Percentiles rank a stretch among this genome's conserved stretches.
Evolutionary conservation across 2,888 invertebrate genomes (phyloP).

Genomic region (Oeneis ivallda): DNA sequence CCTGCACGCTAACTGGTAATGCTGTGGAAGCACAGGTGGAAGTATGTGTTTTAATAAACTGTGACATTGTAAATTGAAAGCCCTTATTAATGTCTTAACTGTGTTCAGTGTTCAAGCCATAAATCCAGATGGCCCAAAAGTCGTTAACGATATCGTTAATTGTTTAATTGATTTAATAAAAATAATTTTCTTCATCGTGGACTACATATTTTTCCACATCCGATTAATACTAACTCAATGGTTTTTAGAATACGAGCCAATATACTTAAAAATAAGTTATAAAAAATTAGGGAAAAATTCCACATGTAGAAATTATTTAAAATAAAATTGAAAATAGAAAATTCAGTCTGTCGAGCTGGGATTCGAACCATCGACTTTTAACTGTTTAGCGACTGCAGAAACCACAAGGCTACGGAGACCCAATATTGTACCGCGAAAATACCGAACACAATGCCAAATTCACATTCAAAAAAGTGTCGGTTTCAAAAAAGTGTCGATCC

Average conservation of each 20-base stretch:
- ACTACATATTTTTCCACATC: conserved; percentile 55
- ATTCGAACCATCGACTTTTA: no score
- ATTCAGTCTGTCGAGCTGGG: no score
- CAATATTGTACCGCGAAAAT: no score
- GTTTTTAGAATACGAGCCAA: conserved; percentile 51
- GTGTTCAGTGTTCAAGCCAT: conserved; percentile 35
- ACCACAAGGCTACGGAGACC: no score
- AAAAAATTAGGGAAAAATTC: no score
- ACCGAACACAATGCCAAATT: no score
- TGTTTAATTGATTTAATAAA: conserved; percentile 56
- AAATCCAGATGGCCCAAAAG: conserved; percentile 58
- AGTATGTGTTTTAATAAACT: no score
- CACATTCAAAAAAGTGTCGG: no score
- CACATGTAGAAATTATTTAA: no score
- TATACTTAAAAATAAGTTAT: conserved; percentile 51
- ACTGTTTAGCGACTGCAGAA: no score
- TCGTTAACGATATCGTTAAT: conserved; percentile 53
- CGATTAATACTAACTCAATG: conserved; percentile 50
- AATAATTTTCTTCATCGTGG: conserved; percentile 55
- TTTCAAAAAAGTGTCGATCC: no score
- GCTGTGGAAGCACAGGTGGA: background rate
- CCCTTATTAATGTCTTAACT: background rate
- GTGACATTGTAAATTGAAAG: conserved; percentile 6
- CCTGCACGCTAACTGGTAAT: background rate
- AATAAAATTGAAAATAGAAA: no score